Conservation (phyloP, 1,140 invertebrate genomes). For the Rhysida immarginata region DNA sequence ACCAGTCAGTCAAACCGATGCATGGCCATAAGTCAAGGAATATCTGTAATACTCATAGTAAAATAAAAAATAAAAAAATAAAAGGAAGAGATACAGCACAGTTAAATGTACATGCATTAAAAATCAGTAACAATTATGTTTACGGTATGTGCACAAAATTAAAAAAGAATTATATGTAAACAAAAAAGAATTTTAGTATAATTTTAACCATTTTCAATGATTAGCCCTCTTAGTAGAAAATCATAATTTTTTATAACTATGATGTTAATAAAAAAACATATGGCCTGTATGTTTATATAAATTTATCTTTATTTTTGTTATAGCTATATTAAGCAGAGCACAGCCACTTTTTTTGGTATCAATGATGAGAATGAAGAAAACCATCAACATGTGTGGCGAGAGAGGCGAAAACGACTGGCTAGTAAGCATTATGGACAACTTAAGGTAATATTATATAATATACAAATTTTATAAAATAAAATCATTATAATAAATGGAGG, state of each 20-base stretch:
- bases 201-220: background rate
- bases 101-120: no score
- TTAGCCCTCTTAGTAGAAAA: background rate
- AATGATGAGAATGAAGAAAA: constrained; percentile 51
- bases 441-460: constrained; percentile 16
- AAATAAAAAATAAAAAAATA: no score
- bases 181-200: background rate
- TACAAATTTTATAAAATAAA: background rate
- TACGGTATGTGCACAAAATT: no score
- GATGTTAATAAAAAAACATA: background rate
- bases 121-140: no score
- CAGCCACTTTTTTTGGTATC: constrained; percentile 61
- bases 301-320: background rate
- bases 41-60: no score
- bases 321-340: constrained; percentile 52
- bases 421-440: constrained; percentile 49
- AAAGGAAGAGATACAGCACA: no score
- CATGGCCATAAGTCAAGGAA: no score
- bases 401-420: constrained; percentile 53
- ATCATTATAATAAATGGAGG: no score
- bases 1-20: no score
- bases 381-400: constrained; percentile 53
- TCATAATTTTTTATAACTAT: background rate
- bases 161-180: background rate
- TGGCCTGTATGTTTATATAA: background rate